Base-by-base conservation (phyloP, 2,888 invertebrate genomes). In the Incurvaria masculella region DNA sequence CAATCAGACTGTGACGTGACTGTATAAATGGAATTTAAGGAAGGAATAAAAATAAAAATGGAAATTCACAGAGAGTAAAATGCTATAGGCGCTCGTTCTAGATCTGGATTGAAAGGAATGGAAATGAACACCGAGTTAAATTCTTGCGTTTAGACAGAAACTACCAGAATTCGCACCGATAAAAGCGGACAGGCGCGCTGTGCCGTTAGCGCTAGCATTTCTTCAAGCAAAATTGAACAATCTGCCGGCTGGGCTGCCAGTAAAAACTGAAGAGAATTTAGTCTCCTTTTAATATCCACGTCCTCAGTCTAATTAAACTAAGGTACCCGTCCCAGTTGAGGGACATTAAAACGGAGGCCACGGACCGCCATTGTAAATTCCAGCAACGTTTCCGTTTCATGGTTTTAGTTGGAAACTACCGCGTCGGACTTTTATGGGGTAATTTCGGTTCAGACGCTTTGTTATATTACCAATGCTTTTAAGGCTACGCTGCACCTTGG, bases 381-480 rank as follows among this genome's bases (percentile, higher is more conserved):
- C 69, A 60, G 62, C 68, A 61, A 59, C 74, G 75, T 72, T 74
- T 72, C 72, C 73, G 71, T 76, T 79, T 78, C 78, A 78, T 76
- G 66, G 69, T 73, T 76, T 75, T 75, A 76, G 76, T 76, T 72
- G 72, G 78, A 76, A 79, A 75, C 49, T 51, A 74, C 72, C 70
- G 70, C 69, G 74, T 70, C 65, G 65, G 71, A 72, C 72, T 76
- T 79, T 79, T 79, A 79, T 76, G 79, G 74, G n/a, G 75, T 68
- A 71, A 74, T 79, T 79, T 79, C 74, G 79, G 79, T 79, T 73
- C 79, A 67, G 76, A 66, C 79, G 78, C 74, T 79, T 79, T 79
- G 79, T 78, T 79, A 79, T 78, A 79, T 70, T 76, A 73, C 76
- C 79, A 76, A 78, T 78, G 78, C 79, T 79, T 79, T 79, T 79